Base-by-base conservation (phyloP, 2,113 vertebrate species). In the Ammodytes dubius region DNA sequence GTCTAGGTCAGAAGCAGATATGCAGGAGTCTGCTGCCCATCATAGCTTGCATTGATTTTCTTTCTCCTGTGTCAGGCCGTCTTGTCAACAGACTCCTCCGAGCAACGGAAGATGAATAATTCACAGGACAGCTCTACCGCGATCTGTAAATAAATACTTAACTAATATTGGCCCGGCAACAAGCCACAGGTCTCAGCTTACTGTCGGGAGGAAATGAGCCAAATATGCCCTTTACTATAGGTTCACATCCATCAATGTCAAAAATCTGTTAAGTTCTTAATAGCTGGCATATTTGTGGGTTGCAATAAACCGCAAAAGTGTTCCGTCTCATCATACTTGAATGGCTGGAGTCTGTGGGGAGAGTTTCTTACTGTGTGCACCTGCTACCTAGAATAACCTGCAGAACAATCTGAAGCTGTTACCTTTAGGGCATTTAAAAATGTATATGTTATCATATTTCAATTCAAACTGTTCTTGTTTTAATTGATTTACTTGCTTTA, bases 91-190 rank as follows among this genome's bases (percentile, higher is more conserved):
- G 91, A 92, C 87, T 91, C 84, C 87, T 80, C 61, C 14, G 61
- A 85, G 86, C 87, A 74, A 27, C 70, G 78, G 56, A 65, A 76
- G 89, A 94, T 94, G 92, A 94, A 94, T 94, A 91, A 93, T 94
- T 93, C 87, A 94, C 85, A 47, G 86, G 85, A 73, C 90, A 68
- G 72, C 81, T 79, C 79, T 74, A 87, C 87, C 88, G 87, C 88
- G 72, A 68, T 88, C 89, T 89, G 93, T 93, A 93, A 94, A 94
- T 93, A 93, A 93, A 94, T 93, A 92, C 93, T 94, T 93, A 91
- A 92, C 88, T 92, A 92, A 94, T 90, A 94, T 93, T 87, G 87
- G 80, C 80, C 84, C 74, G 27, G 27, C 74, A 67, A 50, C 71
- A 85, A 92, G 74, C 90, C 87, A 58, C 85, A 83, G 76, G 82